These are phyloP conservation scores for Eubasilissa regina DNA, from an alignment of 1,140 invertebrate species.

Conservation along the genomic window DNA sequence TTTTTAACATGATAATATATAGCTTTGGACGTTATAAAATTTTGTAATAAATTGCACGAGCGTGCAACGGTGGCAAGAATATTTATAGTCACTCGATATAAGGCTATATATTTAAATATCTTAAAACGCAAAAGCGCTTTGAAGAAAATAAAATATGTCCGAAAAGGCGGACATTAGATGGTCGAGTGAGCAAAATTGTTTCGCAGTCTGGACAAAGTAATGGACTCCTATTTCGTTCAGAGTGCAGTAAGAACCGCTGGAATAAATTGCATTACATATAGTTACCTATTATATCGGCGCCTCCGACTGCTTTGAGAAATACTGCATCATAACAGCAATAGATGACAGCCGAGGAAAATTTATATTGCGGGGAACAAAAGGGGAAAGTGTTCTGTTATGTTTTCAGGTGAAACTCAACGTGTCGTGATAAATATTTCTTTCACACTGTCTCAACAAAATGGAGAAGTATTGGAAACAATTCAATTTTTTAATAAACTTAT, in stretches of 20 bases:
- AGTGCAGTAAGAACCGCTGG: constrained; percentile 27
- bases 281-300: constrained; percentile 23
- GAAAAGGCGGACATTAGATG: not conserved
- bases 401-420: not conserved
- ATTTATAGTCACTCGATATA: too few species aligned
- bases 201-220: constrained; percentile 12
- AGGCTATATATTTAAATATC: too few species aligned
- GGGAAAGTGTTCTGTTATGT: constrained; percentile 6
- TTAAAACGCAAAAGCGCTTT: too few species aligned
- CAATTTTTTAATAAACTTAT: too few species aligned
- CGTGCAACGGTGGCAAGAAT: too few species aligned
- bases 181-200: not conserved
- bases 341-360: constrained; percentile 37
- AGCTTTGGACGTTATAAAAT: too few species aligned
- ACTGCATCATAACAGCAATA: constrained; percentile 42
- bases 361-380: constrained; percentile 49
- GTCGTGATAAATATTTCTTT: constrained; percentile 25
- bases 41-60: too few species aligned
- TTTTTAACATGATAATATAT: too few species aligned
- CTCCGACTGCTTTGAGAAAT: constrained; percentile 46
- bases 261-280: constrained; percentile 38
- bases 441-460: not conserved
- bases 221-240: constrained; percentile 20
- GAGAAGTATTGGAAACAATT: not conserved
- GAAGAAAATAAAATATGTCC: not conserved